Base-by-base conservation (phyloP, 2,797 vertebrate species). In the Phyllotis vaccarum region DNA sequence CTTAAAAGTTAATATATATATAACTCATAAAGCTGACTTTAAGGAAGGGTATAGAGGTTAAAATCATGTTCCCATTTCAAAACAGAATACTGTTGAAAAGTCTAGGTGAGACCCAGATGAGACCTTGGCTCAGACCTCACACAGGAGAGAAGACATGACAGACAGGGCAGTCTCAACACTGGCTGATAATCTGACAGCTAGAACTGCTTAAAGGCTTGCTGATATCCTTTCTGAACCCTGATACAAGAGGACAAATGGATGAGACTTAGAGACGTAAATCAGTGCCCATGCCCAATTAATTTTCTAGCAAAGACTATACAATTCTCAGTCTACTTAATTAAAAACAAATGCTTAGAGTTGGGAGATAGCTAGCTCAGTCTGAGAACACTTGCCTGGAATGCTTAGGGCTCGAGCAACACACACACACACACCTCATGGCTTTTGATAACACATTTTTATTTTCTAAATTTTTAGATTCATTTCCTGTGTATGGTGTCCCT, bases 241-340 rank as follows among this genome's bases (percentile, higher is more conserved):
- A 90, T 81, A 81, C 74, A 81, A 96, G 68, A 60, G 31, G 10
- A 75, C 29, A 93, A 96, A 83, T 0, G 19, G 40, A 68, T 91
- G 62, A 92, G 68, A 80, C 46, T 93, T n/a, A 70, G 60, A 34
- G 60, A 92, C 81, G 24, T 72, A 49, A 96, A 74, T 72, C 86
- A 92, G 37, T 34, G 14, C 86, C 86, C 66, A 81, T 62, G 58
- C 0, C 49, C 21, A 75, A 56, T 88, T 90, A 75, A 56, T 88
- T 89, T 94, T 95, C 70, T 29, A 93, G 64, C 43, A 88, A 93
- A 97, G 66, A 91, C 19, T 54, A 88, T 70, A 72, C 24, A 74
- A 89, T 91, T 94, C 54, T 92, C 91, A 91, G 22, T 68, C 40
- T 95, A 43, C 34, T 93, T 83, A 89, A 93, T 85, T 95, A 52